These are phyloP conservation scores for Chrysina gloriosa DNA, from an alignment of 2,888 invertebrate species.

Conservation along the genomic window DNA sequence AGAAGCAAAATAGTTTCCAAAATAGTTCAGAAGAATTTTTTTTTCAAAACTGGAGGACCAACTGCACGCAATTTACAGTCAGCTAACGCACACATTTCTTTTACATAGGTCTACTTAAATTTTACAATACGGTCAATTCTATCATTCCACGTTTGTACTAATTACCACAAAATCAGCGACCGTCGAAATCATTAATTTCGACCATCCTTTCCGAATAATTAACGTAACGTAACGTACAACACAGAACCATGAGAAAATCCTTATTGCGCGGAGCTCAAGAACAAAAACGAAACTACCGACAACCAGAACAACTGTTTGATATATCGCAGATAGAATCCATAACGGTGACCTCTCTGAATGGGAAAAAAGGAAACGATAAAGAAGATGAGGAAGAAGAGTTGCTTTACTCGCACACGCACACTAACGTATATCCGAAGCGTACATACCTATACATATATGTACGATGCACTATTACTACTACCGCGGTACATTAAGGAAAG, in stretches of 20 bases:
- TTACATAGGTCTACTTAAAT: too few species aligned
- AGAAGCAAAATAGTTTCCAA: too few species aligned
- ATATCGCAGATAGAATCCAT: constrained; percentile 27
- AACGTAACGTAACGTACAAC: background rate
- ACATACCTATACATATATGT: background rate
- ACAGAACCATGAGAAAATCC: constrained; percentile 20
- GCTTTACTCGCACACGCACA: background rate
- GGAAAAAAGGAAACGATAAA: constrained; percentile 10
- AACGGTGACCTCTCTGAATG: constrained; percentile 31
- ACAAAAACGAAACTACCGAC: background rate
- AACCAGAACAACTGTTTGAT: constrained; percentile 24
- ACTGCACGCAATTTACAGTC: too few species aligned
- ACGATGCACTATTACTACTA: background rate
- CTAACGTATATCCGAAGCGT: background rate
- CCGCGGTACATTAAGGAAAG: too few species aligned
- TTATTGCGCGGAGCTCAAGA: background rate
- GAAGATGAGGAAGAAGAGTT: constrained; percentile 21
- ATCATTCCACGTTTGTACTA: too few species aligned
- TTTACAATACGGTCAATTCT: too few species aligned
- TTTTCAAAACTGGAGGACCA: too few species aligned
- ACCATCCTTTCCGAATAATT: background rate
- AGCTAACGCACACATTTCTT: too few species aligned
- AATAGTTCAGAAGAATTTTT: too few species aligned
- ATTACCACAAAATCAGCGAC: background rate
- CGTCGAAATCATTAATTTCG: background rate